Evolutionary conservation across 1,140 invertebrate genomes (phyloP).

Genomic region (Brachionus calyciflorus): DNA sequence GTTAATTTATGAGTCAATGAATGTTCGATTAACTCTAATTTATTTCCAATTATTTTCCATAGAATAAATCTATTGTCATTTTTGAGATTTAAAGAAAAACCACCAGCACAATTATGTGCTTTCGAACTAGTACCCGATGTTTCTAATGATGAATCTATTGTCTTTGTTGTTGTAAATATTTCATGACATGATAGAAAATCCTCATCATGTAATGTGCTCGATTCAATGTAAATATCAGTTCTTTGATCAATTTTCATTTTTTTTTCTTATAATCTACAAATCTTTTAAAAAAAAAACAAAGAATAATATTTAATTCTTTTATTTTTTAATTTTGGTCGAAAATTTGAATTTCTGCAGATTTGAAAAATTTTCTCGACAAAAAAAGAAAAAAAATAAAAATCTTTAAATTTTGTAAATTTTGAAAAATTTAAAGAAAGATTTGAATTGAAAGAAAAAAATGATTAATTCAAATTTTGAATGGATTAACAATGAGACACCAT

Average conservation of each 20-base stretch:
- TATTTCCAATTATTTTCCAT: slow-evolving; percentile 41
- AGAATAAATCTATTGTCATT: slow-evolving; percentile 34
- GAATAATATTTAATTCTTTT: too few species aligned
- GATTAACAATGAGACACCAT: slow-evolving; percentile 4
- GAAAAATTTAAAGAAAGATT: too few species aligned
- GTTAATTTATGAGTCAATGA: slow-evolving; percentile 27
- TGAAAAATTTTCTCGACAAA: too few species aligned
- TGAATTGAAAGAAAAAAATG: too few species aligned
- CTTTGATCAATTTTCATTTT: neutral
- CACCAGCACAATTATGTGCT: slow-evolving; percentile 6
- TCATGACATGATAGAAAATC: slow-evolving; percentile 7
- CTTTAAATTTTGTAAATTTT: too few species aligned
- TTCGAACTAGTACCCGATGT: neutral
- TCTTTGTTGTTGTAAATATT: neutral
- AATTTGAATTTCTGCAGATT: too few species aligned
- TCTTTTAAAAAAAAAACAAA: too few species aligned
- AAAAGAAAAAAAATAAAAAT: too few species aligned
- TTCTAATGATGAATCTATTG: neutral
- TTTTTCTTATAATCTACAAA: neutral
- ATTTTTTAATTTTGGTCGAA: too few species aligned
- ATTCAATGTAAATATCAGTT: slow-evolving; percentile 33
- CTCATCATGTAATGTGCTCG: slow-evolving; percentile 34
- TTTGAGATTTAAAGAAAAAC: neutral
- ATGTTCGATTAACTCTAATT: slow-evolving; percentile 27
- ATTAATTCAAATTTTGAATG: neutral